Base-by-base conservation (phyloP, 2,888 invertebrate species). In the Colletes collaris region DNA sequence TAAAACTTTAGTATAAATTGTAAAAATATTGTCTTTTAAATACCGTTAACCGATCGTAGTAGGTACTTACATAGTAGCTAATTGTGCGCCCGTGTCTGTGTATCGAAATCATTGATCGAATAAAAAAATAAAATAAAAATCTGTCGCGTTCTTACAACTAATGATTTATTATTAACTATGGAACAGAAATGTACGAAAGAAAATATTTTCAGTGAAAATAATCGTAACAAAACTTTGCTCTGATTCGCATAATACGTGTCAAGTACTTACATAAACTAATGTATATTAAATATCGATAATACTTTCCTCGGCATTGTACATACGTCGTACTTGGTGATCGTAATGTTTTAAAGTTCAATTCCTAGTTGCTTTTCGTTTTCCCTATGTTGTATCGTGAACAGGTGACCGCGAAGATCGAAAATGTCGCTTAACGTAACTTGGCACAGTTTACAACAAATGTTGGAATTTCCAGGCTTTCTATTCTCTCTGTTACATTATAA, bases 321-420 rank as follows among this genome's bases (percentile, higher is more conserved):
- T 19, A 60, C 11, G 8, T 19, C 11, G 8, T 19, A 10, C 6
- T 56, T 4, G 10, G 2, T 5, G 1, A 3, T 68, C 7, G 8
- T 13, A 19, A 2, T 44, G 5, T 13, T n/a, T 69, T 37, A 73
- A 69, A 73, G 2, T 6, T 65, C 27, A 13, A 73, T 10, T 55
- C 65, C 67, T 49, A 94, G 90, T 68, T 93, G 93, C 27, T 93
- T 92, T 77, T 94, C 94, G 53, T 93, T 93, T 70, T 93, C 93
- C 62, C 89, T 91, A 88, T 95, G 95, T 35, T 91, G 88, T 79
- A 91, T 91, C 67, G 94, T 94, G 85, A 93, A 93, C 13, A 95
- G 92, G 84, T 95, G 95, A 44, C 93, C 93, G 71, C 95, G 94
- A 91, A 95, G 93, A 2, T 93, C 91, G 72, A 93, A 93, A 50